Percentiles rank a stretch among this genome's conserved stretches.
Conservation (phyloP, 2,888 invertebrate genomes). For the Nemoura dubitans region DNA sequence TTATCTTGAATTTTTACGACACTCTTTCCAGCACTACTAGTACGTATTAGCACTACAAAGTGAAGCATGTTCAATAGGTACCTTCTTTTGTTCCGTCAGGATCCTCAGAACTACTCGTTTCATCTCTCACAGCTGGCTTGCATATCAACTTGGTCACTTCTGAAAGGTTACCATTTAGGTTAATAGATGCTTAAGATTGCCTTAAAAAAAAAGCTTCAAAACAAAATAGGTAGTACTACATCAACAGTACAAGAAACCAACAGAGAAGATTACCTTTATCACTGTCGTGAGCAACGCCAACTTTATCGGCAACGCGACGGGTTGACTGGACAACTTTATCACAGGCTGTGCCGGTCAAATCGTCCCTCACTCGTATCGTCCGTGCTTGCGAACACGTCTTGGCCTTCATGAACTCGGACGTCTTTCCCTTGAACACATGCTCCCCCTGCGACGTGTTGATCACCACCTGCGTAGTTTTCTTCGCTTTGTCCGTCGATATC, state of each 20-base stretch:
- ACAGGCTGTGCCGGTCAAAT: background rate
- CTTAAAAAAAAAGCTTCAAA: too few relatives aligned
- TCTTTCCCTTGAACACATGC: conserved; percentile 59
- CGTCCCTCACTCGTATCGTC: background rate
- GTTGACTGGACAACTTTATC: background rate
- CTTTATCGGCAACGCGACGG: background rate
- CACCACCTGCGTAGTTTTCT: conserved; percentile 60
- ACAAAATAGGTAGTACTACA: background rate
- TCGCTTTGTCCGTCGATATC: conserved; percentile 59
- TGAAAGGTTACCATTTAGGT: background rate
- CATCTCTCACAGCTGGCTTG: background rate
- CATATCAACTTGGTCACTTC: background rate
- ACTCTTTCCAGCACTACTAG: too few relatives aligned
- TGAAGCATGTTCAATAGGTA: too few relatives aligned
- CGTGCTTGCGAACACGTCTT: background rate
- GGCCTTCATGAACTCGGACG: conserved; percentile 58
- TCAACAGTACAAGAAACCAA: background rate
- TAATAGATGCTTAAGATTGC: background rate
- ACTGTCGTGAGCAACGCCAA: background rate
- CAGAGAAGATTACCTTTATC: background rate
- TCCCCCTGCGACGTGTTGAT: conserved; percentile 59
- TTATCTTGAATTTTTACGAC: too few relatives aligned
- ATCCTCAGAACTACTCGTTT: background rate
- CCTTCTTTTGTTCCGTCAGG: background rate
- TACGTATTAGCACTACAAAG: too few relatives aligned